phyloP scores from a whole-genome alignment of 2,797 vertebrate genomes.

The Notolabrus celidotus region DNA sequence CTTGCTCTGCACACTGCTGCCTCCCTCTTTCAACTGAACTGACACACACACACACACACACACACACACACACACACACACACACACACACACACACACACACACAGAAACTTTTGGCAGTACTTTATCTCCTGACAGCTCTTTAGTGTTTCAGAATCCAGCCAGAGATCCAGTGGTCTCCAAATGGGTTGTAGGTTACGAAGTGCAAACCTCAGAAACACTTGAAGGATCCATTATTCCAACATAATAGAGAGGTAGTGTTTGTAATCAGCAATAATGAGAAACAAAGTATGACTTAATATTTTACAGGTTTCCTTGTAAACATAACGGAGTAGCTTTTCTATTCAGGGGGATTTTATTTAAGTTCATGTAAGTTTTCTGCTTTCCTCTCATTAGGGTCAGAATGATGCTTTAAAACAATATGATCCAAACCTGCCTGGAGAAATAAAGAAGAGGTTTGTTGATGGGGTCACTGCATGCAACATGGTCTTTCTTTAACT shows the following conservation, averaged over 20 bases:
- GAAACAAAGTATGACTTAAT: conserved; percentile 20
- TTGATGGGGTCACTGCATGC: no score
- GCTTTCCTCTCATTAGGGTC: no score
- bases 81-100: conserved; percentile 16
- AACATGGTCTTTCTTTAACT: no score
- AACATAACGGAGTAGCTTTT: conserved; percentile 4
- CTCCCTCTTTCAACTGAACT: conserved; percentile 52
- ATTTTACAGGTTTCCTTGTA: neutral
- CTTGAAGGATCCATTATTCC: conserved; percentile 38
- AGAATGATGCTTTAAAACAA: neutral
- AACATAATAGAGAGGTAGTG: conserved; percentile 4
- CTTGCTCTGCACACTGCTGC: conserved; percentile 58
- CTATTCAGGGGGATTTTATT: neutral
- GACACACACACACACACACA: conserved; percentile 19
- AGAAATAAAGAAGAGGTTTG: neutral
- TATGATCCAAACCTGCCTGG: conserved; percentile 5
- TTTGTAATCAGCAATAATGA: conserved; percentile 29
- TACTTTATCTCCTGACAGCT: conserved; percentile 67
- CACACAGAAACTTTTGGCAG: conserved; percentile 64
- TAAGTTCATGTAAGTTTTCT: neutral
- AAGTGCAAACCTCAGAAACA: conserved; percentile 49
- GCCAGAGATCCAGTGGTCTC: conserved; percentile 68
- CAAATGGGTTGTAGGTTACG: conserved; percentile 70
- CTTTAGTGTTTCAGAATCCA: conserved; percentile 63
- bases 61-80: conserved; percentile 19